A percentile compares a stretch with the other conserved stretches of the same genome.
These are phyloP conservation scores for Taurulus bubalis DNA, from an alignment of 2,113 vertebrate species.

Conservation along the genomic window DNA sequence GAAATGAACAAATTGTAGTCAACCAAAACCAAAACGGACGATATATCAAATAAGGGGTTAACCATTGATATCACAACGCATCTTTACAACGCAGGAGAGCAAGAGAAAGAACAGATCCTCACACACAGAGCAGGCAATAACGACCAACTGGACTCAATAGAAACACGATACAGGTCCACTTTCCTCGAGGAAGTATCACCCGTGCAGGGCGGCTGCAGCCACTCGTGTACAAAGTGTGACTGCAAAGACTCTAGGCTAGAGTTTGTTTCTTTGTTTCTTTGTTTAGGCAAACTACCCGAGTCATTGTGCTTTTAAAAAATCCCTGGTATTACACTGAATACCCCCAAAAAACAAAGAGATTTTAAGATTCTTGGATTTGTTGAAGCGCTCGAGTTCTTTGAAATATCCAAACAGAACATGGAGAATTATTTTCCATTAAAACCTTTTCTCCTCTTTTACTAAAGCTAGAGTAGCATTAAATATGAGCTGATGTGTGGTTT, in stretches of 20 bases:
- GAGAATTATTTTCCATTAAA: constrained; percentile 23
- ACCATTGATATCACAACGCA: not conserved
- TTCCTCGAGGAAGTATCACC: not conserved
- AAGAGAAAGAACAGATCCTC: not conserved
- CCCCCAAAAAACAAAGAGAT: not conserved
- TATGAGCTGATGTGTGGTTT: constrained; percentile 4
- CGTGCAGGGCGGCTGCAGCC: not conserved
- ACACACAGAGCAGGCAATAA: not conserved
- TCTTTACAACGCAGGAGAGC: not conserved
- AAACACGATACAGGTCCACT: not conserved
- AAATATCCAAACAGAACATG: constrained; percentile 31
- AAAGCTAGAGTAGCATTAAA: constrained; percentile 19
- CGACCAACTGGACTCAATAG: not conserved
- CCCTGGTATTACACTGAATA: not conserved
- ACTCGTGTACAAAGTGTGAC: not conserved
- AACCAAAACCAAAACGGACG: not conserved
- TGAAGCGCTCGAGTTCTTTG: not conserved
- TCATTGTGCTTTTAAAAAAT: constrained; percentile 3
- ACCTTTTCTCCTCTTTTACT: not conserved
- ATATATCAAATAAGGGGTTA: not conserved
- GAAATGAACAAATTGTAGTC: not conserved
- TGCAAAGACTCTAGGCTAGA: not conserved
- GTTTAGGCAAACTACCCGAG: not conserved
- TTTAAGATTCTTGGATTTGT: not conserved
- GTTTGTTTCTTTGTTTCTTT: not conserved